phyloP scores from a whole-genome alignment of 2,113 vertebrate species.

The Gallinago jamesoni region DNA sequence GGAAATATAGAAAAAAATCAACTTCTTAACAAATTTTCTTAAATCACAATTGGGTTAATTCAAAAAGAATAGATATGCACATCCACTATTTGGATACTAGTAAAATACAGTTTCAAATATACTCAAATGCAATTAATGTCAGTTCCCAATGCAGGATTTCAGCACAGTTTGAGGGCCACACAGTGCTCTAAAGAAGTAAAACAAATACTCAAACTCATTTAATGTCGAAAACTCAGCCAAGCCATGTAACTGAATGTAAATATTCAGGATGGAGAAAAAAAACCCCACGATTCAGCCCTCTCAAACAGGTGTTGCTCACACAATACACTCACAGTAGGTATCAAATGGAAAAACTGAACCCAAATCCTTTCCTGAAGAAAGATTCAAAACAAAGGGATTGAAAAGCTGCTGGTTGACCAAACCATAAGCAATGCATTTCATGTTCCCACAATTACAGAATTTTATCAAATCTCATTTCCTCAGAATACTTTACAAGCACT shows the following conservation, averaged over 20 bases:
- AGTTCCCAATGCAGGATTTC: neutral
- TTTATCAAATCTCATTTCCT: neutral
- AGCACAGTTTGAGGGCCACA: neutral
- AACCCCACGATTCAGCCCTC: neutral
- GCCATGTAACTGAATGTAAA: slow-evolving; percentile 42
- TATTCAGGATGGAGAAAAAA: slow-evolving; percentile 31
- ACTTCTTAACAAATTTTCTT: neutral
- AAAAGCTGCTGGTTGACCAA: neutral
- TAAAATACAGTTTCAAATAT: neutral
- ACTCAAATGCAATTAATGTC: neutral
- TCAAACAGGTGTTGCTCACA: slow-evolving; percentile 5
- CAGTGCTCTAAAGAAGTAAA: slow-evolving; percentile 24
- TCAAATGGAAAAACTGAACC: neutral
- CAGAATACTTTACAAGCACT: neutral
- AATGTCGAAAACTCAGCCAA: neutral
- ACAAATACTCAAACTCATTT: neutral
- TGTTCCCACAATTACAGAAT: neutral
- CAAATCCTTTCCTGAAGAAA: neutral
- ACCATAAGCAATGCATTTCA: neutral
- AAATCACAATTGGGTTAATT: neutral
- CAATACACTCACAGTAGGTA: neutral
- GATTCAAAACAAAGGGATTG: neutral
- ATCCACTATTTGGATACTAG: neutral
- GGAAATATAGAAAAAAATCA: neutral
- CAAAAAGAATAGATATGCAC: neutral